phyloP scores from a whole-genome alignment of 2,888 invertebrate species.

The Dicycla oo region DNA sequence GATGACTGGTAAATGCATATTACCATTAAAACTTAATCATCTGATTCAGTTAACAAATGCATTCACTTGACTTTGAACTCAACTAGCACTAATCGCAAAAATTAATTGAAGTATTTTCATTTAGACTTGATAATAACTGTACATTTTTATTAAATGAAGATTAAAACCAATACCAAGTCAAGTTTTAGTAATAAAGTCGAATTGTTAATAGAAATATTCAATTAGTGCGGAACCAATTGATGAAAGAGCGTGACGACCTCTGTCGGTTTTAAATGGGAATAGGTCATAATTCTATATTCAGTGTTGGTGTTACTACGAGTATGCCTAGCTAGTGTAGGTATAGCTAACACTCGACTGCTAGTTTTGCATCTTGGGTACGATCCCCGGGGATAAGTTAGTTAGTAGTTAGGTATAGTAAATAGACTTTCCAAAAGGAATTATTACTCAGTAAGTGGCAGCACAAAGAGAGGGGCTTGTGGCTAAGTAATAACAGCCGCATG shows the following conservation, averaged over 20 bases:
- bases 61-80: conserved; percentile 17
- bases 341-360: no score
- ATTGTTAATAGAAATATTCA: conserved; percentile 47
- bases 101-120: background rate
- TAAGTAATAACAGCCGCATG: no score
- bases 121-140: conserved; percentile 4
- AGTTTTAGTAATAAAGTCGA: conserved; percentile 15
- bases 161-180: conserved; percentile 2
- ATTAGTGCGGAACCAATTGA: conserved; percentile 62
- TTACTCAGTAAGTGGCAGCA: no score
- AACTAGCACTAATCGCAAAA: conserved; percentile 12
- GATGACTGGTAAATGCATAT: background rate
- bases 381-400: background rate
- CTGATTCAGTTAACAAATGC: conserved; percentile 2
- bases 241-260: conserved; percentile 43
- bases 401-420: background rate
- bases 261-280: conserved; percentile 31
- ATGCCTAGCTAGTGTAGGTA: no score
- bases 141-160: background rate
- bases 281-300: conserved; percentile 24
- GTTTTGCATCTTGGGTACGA: background rate
- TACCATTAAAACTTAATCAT: conserved; percentile 15
- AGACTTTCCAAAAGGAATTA: background rate
- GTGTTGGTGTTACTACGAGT: conserved; percentile 5
- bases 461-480: no score